Percentiles rank a stretch among this genome's conserved stretches.
Evolutionary conservation across 2,113 vertebrate genomes (phyloP).

Genomic region (Aldabrachelys gigantea): DNA sequence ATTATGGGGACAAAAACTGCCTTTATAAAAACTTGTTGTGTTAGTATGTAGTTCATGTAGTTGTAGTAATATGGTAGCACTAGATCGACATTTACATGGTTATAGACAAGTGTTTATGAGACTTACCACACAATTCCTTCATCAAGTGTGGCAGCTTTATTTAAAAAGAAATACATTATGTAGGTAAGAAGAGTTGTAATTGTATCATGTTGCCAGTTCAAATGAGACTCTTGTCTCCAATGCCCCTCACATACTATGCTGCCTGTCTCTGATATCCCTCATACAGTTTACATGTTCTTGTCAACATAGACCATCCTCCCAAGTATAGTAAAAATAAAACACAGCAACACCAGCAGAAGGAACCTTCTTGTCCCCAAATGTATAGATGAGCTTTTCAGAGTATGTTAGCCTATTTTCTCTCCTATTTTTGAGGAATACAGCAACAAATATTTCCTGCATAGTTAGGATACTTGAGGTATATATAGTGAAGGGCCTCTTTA

Average conservation of each 20-base stretch:
- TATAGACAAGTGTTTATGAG: not conserved
- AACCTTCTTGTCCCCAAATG: not conserved
- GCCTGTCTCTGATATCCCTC: slow-evolving; percentile 2
- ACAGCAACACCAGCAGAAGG: not conserved
- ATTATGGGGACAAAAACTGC: not conserved
- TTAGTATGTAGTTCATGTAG: not conserved
- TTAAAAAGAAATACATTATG: not conserved
- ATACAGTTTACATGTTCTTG: slow-evolving; percentile 8
- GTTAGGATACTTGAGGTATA: not conserved
- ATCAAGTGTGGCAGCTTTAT: not conserved
- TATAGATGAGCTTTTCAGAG: not conserved
- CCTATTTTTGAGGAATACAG: not conserved
- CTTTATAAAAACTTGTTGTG: not conserved
- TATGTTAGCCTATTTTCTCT: slow-evolving; percentile 6
- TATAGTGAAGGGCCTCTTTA: not conserved
- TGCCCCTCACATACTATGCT: not conserved
- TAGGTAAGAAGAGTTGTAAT: not conserved
- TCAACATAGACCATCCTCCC: slow-evolving; percentile 1
- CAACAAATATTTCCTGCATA: slow-evolving; percentile 22
- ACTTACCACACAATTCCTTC: not conserved
- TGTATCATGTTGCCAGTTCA: not conserved
- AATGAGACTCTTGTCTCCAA: not conserved
- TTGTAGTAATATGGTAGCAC: not conserved
- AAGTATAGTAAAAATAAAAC: not conserved
- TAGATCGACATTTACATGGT: accelerated